A percentile compares a stretch with the other conserved stretches of the same genome.
These are phyloP conservation scores for Nothobranchius furzeri DNA, from an alignment of 2,113 vertebrate genomes.

Conservation along the genomic window DNA sequence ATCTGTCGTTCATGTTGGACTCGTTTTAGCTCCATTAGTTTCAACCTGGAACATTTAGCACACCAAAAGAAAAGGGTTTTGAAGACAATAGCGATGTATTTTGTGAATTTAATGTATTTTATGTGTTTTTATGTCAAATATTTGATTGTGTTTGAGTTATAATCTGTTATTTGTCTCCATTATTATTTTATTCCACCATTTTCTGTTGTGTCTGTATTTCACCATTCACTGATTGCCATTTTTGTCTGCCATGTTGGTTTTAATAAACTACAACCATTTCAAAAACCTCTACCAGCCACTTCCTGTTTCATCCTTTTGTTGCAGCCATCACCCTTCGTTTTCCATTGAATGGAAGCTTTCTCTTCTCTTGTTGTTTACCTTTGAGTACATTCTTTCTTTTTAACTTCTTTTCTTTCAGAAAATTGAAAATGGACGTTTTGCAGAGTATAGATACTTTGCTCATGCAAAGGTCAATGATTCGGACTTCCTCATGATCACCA, in stretches of 20 bases:
- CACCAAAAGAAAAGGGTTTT: slow-evolving; percentile 6
- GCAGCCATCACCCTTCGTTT: neutral
- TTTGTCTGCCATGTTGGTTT: slow-evolving; percentile 12
- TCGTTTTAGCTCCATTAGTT: neutral
- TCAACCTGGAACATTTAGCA: neutral
- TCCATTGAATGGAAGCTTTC: neutral
- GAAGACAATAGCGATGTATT: neutral
- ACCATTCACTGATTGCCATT: neutral
- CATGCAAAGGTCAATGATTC: slow-evolving; percentile 96
- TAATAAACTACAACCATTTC: slow-evolving; percentile 68
- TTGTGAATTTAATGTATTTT: neutral
- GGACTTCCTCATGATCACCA: slow-evolving; percentile 97
- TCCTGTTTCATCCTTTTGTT: slow-evolving; percentile 39
- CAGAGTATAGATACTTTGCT: slow-evolving; percentile 93
- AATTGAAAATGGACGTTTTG: slow-evolving; percentile 98
- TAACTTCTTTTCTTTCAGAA: slow-evolving; percentile 77
- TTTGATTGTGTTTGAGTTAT: neutral
- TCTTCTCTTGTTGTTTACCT: neutral
- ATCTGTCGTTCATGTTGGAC: slow-evolving; percentile 14
- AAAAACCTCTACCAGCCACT: slow-evolving; percentile 25
- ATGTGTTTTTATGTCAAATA: neutral
- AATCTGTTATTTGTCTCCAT: neutral
- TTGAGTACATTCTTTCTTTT: neutral
- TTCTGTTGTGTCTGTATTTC: neutral
- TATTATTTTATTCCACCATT: neutral